Evolutionary conservation across 2,888 invertebrate species (phyloP), one percentile per base, ranked within the genome.

Genomic region (Stenodera caucasica): DNA sequence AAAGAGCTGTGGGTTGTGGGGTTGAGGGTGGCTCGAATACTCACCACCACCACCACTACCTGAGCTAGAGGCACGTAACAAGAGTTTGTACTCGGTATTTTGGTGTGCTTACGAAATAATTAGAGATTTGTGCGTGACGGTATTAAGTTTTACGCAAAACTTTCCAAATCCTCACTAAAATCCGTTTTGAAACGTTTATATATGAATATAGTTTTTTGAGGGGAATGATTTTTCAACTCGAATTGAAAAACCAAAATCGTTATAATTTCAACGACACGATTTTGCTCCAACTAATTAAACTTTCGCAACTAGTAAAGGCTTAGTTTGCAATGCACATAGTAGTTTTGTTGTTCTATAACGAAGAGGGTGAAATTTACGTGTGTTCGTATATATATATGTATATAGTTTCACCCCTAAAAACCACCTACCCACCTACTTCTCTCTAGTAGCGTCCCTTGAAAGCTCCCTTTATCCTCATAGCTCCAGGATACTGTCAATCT

Each of bases 261-360:
- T n/a, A n/a, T n/a, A n/a, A n/a, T n/a, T n/a, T n/a, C 1, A 40
- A 73, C 75, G 76, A 77, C 77, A 78, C 77, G 77, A 75, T 77
- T 40, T 75, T 76, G 75, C 77, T 77, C 75, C 75, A 80, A 80
- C 80, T 80, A 80, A 80, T 80, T 80, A 80, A 80, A 80, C 78
- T 80, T 80, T 79, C n/a, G 78, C 78, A 80, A 80, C 80, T 79
- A 78, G 76, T 76, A 70, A 40, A 73, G 78, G 79, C 79, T 79
- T 79, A 79, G 79, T 72, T 75, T 64, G 18, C 40, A 40, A 18
- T 40, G 40, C 40, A 40, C 40, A 18, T 40, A 11, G 21, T 26
- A 26, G 26, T 26, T 5, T 26, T 26, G 26, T 26, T 26, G 40
- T 40, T 40, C 18, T 40, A 40, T 40, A 37, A 26, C 37, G 58